phyloP scores from a whole-genome alignment of 2,888 invertebrate species.

The Mycogona germanica region DNA sequence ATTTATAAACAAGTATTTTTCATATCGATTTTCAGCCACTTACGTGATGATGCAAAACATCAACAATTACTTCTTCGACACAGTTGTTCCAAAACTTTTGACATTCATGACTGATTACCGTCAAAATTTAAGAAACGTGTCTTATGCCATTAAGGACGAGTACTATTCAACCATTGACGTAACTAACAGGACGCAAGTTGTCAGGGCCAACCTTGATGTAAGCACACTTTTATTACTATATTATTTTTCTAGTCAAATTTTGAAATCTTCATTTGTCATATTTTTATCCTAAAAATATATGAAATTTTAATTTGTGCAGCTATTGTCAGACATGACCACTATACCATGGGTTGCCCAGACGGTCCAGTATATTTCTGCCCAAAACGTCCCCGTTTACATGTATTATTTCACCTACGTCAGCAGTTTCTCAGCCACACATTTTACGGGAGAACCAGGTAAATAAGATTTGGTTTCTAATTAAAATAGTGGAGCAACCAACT shows the following conservation, averaged over 20 bases:
- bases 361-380: not conserved
- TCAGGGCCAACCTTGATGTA: constrained; percentile 12
- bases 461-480: not conserved
- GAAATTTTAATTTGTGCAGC: not conserved
- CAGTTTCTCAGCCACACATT: not conserved
- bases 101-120: not conserved
- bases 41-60: not conserved
- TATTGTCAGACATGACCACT: constrained; percentile 8
- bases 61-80: constrained; percentile 6
- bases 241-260: too few species aligned
- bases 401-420: constrained; percentile 12
- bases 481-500: too few species aligned
- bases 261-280: not conserved
- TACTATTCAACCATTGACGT: constrained; percentile 10
- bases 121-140: constrained; percentile 10
- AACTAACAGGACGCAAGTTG: not conserved
- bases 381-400: constrained; percentile 2
- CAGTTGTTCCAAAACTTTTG: not conserved
- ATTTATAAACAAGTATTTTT: too few species aligned
- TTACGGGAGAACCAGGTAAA: constrained; percentile 13
- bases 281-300: not conserved
- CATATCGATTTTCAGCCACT: not conserved
- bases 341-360: not conserved
- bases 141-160: constrained; percentile 13
- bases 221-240: too few species aligned